phyloP scores from a whole-genome alignment of 2,113 vertebrate genomes.

The Arenaria interpres region DNA sequence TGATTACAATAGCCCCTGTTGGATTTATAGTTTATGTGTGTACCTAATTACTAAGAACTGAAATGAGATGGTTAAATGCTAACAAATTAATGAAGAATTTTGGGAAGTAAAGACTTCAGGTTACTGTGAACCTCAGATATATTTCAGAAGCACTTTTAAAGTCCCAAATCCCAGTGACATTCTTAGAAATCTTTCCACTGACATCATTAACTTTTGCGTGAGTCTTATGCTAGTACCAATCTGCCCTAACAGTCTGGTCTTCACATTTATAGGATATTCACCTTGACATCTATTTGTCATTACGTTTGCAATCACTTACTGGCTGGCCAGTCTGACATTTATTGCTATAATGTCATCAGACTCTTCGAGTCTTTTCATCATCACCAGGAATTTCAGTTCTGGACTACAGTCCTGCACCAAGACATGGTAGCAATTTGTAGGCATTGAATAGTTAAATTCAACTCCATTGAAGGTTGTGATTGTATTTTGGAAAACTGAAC shows the following conservation, averaged over 20 bases:
- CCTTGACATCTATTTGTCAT: background rate
- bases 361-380: conserved; percentile 72
- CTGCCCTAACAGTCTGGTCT: background rate
- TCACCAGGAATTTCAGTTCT: conserved; percentile 82
- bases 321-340: conserved; percentile 72
- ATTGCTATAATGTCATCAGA: conserved; percentile 60
- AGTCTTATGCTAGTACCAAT: background rate
- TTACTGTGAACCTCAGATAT: background rate
- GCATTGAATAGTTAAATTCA: conserved; percentile 71
- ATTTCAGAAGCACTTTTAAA: background rate
- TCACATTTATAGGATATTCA: background rate
- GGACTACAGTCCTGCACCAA: conserved; percentile 81
- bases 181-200: background rate
- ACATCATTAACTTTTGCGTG: background rate
- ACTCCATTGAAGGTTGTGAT: conserved; percentile 80
- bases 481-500: conserved; percentile 3
- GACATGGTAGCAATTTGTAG: conserved; percentile 80
- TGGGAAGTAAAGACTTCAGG: background rate
- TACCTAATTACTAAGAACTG: background rate
- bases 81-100: background rate
- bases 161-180: background rate
- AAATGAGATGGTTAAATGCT: background rate
- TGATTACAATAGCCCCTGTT: background rate
- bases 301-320: conserved; percentile 72
- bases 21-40: background rate